Conservation (phyloP, 1,140 invertebrate genomes). For the Caenorhabditis briggsae region DNA sequence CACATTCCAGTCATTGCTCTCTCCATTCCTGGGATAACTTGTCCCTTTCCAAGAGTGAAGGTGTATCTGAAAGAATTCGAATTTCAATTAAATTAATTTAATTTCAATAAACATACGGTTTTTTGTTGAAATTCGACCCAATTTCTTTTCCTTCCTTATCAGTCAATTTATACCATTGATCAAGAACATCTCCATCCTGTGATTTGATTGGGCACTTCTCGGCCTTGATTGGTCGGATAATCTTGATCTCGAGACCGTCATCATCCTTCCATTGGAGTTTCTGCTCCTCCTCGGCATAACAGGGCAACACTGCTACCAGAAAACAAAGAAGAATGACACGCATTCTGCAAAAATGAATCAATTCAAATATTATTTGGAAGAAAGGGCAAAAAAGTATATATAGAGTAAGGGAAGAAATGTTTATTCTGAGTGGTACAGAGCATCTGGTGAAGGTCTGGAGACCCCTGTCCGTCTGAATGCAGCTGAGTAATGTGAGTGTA, state of each 20-base stretch:
- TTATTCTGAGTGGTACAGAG: not conserved
- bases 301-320: not conserved
- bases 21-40: constrained; percentile 77
- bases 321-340: constrained; percentile 41
- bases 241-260: constrained; percentile 76
- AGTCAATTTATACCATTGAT: constrained; percentile 76
- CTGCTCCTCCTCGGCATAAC: constrained; percentile 50
- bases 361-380: not conserved
- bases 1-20: constrained; percentile 75
- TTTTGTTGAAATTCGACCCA: constrained; percentile 77
- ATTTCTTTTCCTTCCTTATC: constrained; percentile 77
- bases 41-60: constrained; percentile 73
- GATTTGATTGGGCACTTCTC: constrained; percentile 77
- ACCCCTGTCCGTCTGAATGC: not conserved
- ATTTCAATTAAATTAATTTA: not conserved
- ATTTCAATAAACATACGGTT: constrained; percentile 70
- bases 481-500: constrained; percentile 10
- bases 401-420: constrained; percentile 3
- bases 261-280: constrained; percentile 70
- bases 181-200: constrained; percentile 74
- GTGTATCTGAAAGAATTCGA: constrained; percentile 70
- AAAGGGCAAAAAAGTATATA: not conserved
- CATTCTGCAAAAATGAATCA: constrained; percentile 15
- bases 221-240: constrained; percentile 73
- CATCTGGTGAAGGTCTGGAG: constrained; percentile 6